Evolutionary conservation across 2,113 vertebrate species (phyloP).

Genomic region (Euleptes europaea): DNA sequence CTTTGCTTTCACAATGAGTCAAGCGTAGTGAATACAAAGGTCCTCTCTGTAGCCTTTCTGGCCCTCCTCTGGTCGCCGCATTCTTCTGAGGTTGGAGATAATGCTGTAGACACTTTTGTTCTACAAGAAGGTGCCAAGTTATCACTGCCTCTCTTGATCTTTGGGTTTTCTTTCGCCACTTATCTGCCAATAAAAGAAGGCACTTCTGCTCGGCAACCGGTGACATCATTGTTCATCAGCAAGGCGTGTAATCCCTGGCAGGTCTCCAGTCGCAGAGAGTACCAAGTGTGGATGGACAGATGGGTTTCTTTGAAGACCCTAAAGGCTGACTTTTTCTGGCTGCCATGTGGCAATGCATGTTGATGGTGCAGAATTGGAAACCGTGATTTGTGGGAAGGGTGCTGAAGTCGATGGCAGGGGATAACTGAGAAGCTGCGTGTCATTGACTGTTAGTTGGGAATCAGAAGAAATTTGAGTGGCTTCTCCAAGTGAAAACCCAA

Average conservation of each 20-base stretch:
- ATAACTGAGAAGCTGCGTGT: background rate
- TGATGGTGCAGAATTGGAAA: background rate
- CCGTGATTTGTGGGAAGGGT: rapidly evolving
- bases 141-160: slow-evolving; percentile 33
- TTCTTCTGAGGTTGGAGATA: slow-evolving; percentile 45
- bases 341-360: rapidly evolving
- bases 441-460: background rate
- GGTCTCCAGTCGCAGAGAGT: background rate
- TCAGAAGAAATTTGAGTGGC: background rate
- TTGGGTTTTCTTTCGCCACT: background rate
- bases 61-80: rapidly evolving
- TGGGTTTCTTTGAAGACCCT: background rate
- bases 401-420: rapidly evolving
- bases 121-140: slow-evolving; percentile 27
- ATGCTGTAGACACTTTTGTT: background rate
- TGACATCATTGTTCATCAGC: background rate
- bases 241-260: slow-evolving; percentile 11
- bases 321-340: background rate
- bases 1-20: slow-evolving; percentile 30
- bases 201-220: background rate
- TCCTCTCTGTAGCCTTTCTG: slow-evolving; percentile 55
- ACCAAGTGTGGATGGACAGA: background rate
- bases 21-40: slow-evolving; percentile 51
- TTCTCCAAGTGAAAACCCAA: background rate
- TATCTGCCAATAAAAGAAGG: background rate